Base-by-base conservation (phyloP, 1,140 invertebrate genomes). In the Bradysia coprophila region DNA sequence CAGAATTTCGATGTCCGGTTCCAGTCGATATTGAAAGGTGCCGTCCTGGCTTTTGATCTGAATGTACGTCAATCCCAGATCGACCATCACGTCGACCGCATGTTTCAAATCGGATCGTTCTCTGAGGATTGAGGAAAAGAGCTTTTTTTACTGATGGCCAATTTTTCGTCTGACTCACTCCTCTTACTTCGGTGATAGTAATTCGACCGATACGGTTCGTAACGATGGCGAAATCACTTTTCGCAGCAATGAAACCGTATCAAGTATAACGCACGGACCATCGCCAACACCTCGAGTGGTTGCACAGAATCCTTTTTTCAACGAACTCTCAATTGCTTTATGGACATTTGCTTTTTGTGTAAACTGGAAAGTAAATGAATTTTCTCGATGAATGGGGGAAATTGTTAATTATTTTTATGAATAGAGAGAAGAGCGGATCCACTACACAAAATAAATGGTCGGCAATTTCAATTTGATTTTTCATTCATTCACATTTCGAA, bases 51-150 rank as follows among this genome's bases (percentile, higher is more conserved):
- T 69, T 37, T 79, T 76, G 42, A 86, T 77, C 62, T 95, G 91
- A 1, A 75, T 65, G 60, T 89, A 92, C 18, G 75, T 81, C 40
- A 97, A 63, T 45, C 88, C 90, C 56, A 91, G 88, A 54, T 88
- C 79, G 24, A 91, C 73, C 85, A 96, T 88, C 1, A 83, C 70
- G 42, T 76, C 67, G 1, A 94, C 76, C n/a, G 90, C 72, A 19
- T 74, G 62, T 1, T 59, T 52, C 11, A 95, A 55, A 34, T 78
- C 72, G 16, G 67, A 64, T 47, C 81, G 84, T 61, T 96, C 92
- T 63, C 33, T 72, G 55, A 31, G 73, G 81, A 58, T 82, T 89
- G 37, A 92, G 89, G 76, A n/a, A n/a, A n/a, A n/a, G n/a, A n/a
- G n/a, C n/a, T n/a, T n/a, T n/a, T n/a, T n/a, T n/a, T n/a, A n/a